These are phyloP conservation scores for Prionace glauca DNA, from an alignment of 2,797 vertebrate genomes.

Conservation along the genomic window DNA sequence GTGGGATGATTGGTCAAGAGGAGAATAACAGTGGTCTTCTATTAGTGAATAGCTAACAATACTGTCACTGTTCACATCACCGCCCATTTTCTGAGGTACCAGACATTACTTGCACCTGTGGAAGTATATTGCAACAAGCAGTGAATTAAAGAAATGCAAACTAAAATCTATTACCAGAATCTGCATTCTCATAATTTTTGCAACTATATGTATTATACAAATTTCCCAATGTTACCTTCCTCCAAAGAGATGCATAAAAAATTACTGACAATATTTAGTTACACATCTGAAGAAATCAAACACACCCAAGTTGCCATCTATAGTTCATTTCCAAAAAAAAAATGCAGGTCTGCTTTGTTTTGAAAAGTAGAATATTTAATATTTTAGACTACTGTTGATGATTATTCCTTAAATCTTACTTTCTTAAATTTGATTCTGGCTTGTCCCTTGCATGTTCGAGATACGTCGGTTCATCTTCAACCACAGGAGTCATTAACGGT, in stretches of 20 bases:
- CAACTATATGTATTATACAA: background rate
- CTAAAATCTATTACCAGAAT: background rate
- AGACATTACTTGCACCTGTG: background rate
- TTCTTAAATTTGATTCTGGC: slow-evolving; percentile 28
- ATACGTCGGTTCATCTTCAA: background rate
- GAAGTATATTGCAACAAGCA: background rate
- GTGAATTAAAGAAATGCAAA: background rate
- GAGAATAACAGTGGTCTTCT: background rate
- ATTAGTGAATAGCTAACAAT: background rate
- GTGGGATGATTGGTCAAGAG: background rate
- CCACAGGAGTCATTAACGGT: slow-evolving; percentile 49
- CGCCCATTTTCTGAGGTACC: background rate
- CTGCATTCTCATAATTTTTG: background rate
- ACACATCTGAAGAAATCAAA: background rate
- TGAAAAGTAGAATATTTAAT: background rate
- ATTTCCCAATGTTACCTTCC: background rate
- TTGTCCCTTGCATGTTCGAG: background rate
- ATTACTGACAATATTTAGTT: no score
- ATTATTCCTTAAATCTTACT: slow-evolving; percentile 9
- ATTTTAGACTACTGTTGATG: no score
- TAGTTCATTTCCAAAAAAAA: background rate
- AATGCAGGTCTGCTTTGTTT: background rate
- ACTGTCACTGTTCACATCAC: background rate
- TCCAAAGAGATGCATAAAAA: no score
- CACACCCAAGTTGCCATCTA: background rate